A percentile compares a stretch with the other conserved stretches of the same genome.
Conservation (phyloP, 2,113 vertebrate genomes). For the Sceloporus tristichus region DNA sequence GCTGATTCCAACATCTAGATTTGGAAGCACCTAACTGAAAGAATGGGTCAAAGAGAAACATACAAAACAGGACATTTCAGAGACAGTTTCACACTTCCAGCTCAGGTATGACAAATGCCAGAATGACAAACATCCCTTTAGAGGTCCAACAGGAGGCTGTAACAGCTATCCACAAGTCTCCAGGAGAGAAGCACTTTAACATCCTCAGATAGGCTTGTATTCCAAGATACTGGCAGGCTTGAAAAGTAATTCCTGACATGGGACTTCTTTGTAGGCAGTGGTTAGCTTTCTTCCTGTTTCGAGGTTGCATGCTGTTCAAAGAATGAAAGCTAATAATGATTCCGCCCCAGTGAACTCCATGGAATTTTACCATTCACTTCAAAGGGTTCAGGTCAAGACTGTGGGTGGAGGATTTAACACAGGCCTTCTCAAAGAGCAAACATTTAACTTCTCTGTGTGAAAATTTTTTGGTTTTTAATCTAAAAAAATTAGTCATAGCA, state of each 20-base stretch:
- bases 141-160: background rate
- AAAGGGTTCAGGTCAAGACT: constrained; percentile 1
- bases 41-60: background rate
- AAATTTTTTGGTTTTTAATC: constrained; percentile 14
- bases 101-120: background rate
- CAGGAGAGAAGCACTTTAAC: background rate
- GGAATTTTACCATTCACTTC: background rate
- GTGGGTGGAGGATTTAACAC: constrained; percentile 5
- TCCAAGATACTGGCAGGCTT: background rate
- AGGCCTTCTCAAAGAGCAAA: constrained; percentile 23
- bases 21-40: background rate
- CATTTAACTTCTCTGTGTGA: constrained; percentile 10
- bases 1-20: background rate
- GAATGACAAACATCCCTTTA: background rate
- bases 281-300: background rate
- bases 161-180: background rate
- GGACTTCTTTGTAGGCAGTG: background rate
- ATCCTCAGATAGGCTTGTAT: background rate
- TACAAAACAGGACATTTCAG: background rate
- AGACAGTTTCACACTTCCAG: background rate
- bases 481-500: constrained; percentile 25
- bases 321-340: background rate
- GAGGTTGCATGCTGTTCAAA: background rate
- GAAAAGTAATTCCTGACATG: background rate
- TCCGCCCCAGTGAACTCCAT: background rate